Evolutionary conservation across 2,797 vertebrate species (phyloP).

Genomic region (Propithecus deckenii): DNA sequence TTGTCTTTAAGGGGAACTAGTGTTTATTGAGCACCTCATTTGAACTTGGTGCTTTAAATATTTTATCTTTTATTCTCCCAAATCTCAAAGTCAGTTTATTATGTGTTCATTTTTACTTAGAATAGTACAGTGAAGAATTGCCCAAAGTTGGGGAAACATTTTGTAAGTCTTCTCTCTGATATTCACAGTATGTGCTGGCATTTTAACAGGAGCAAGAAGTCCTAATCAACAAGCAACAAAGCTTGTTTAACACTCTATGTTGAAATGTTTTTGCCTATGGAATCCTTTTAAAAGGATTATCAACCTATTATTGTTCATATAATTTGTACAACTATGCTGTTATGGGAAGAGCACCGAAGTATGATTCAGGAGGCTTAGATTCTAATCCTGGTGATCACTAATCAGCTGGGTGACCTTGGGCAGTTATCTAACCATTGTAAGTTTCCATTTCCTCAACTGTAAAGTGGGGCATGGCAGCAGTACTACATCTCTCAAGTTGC

Average conservation of each 20-base stretch:
- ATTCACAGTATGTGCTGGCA: background rate
- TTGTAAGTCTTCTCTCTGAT: background rate
- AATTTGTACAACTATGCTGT: slow-evolving; percentile 10
- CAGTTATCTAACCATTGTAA: background rate
- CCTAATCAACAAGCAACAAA: background rate
- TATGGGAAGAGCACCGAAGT: background rate
- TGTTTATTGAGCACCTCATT: background rate
- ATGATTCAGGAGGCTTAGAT: background rate
- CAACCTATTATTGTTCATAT: background rate
- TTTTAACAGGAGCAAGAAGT: slow-evolving; percentile 31
- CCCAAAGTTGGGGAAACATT: slow-evolving; percentile 19
- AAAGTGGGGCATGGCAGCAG: background rate
- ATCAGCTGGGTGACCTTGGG: background rate
- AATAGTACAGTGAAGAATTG: slow-evolving; percentile 30
- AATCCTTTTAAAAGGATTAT: background rate
- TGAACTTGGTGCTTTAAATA: background rate
- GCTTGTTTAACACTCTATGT: background rate
- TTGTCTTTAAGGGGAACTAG: background rate
- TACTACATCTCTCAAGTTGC: background rate
- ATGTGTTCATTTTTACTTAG: slow-evolving; percentile 18
- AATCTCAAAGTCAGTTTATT: slow-evolving; percentile 2
- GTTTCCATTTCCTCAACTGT: background rate
- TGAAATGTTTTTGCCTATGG: slow-evolving; percentile 2
- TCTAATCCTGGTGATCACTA: background rate
- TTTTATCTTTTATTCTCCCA: slow-evolving; percentile 1